Base-by-base conservation (phyloP, 2,888 invertebrate species). In the Ecdyonurus torrentis region DNA sequence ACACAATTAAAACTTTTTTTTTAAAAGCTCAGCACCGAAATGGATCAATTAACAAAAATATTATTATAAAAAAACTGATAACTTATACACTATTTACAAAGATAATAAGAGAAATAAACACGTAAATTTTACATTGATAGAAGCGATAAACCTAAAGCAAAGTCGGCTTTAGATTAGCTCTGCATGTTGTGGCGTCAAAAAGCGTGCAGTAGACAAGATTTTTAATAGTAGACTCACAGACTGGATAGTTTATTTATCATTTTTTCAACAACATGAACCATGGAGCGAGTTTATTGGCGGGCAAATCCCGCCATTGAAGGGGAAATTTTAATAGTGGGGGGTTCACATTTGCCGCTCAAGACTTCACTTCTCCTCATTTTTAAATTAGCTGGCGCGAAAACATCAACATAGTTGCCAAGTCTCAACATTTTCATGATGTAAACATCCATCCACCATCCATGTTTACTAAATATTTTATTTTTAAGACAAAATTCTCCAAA, bases 21-120 rank as follows among this genome's bases (percentile, higher is more conserved):
- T 37, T 37, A 10, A 37, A 37, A 37, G 37, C 37, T 37, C 37
- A 37, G 15, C 5, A 37, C 37, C 37, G 37, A 37, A 37, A 15
- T n/a, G n/a, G n/a, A n/a, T n/a, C n/a, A n/a, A n/a, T 55, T 55
- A 7, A 55, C 55, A 55, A 55, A 55, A 55, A 55, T 55, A 20
- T 55, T 37, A 37, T 37, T 5, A 55, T 7, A 7, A 55, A 18
- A 55, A 55, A 55, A 55, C 55, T 20, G 37, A 10, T 37, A 55
- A 22, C 37, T 55, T 55, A 7, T 55, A 55, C 55, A 55, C 55
- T 55, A 55, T 55, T 18, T 55, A 55, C 55, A 55, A 55, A 55
- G 22, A 22, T 55, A 55, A n/a, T 20, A 22, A 55, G 50, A 55
- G 55, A 37, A 37, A 37, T 37, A 37, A 37, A 37, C 37, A 37